Conservation (phyloP, 1,140 invertebrate species). For the Drosophila navojoa region DNA sequence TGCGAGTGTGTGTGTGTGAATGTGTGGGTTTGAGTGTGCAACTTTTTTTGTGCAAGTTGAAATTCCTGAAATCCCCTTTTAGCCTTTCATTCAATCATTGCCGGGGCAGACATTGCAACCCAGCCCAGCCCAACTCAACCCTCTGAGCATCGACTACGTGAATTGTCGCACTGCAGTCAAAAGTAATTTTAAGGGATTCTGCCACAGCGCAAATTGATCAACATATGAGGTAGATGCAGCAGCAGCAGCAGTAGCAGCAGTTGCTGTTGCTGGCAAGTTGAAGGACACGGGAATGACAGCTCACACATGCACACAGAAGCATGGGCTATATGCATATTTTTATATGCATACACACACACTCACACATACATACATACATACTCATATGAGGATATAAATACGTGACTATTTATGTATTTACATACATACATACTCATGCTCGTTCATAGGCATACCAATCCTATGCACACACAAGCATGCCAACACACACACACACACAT, state of each 20-base stretch:
- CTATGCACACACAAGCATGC: too few relatives aligned
- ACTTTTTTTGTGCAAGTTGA: constrained; percentile 42
- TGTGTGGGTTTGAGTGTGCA: constrained; percentile 11
- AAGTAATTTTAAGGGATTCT: constrained; percentile 62
- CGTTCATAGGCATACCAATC: too few relatives aligned
- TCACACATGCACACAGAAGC: constrained; percentile 1
- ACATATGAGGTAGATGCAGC: constrained; percentile 31
- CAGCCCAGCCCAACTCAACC: not conserved
- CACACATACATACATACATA: too few relatives aligned
- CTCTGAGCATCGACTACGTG: constrained; percentile 17
- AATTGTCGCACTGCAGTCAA: constrained; percentile 62
- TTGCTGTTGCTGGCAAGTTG: constrained; percentile 58
- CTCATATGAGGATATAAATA: too few relatives aligned
- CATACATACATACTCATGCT: too few relatives aligned
- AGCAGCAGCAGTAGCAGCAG: constrained; percentile 23
- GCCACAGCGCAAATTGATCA: constrained; percentile 66
- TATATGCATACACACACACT: not conserved
- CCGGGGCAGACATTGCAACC: constrained; percentile 12
- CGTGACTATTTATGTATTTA: too few relatives aligned
- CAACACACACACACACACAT: too few relatives aligned
- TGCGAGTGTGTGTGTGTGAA: not conserved
- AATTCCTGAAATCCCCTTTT: constrained; percentile 73
- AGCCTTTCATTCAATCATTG: constrained; percentile 79
- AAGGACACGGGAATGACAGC: constrained; percentile 79
- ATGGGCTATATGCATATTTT: not conserved